Evolutionary conservation across 2,888 invertebrate species (phyloP).

Genomic region (Pemphredon lugubris): DNA sequence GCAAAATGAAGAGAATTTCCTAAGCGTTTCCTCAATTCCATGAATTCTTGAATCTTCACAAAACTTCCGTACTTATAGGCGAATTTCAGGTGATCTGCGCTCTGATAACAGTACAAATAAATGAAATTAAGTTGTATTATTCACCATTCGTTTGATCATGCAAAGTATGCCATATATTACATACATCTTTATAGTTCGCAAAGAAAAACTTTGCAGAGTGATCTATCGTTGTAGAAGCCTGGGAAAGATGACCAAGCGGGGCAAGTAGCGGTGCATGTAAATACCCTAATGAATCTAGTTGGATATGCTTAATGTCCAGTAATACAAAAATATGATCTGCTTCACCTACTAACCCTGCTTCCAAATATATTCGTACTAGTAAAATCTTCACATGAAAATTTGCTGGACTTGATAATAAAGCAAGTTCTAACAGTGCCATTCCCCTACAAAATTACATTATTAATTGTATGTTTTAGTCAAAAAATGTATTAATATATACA

Average conservation of each 20-base stretch:
- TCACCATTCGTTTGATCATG: background rate
- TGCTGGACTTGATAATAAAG: slow-evolving; percentile 86
- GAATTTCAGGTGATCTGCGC: slow-evolving; percentile 94
- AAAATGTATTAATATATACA: too few species aligned
- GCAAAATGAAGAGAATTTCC: slow-evolving; percentile 91
- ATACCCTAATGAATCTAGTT: slow-evolving; percentile 95
- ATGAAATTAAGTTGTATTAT: background rate
- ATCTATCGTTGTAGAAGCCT: slow-evolving; percentile 88
- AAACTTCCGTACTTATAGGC: slow-evolving; percentile 98
- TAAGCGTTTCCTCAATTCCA: slow-evolving; percentile 90
- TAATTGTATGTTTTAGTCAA: slow-evolving; percentile 18
- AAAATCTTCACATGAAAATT: slow-evolving; percentile 95
- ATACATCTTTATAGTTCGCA: slow-evolving; percentile 93
- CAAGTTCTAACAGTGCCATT: slow-evolving; percentile 74
- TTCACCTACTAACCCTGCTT: slow-evolving; percentile 76
- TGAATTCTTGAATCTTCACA: slow-evolving; percentile 94
- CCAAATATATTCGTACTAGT: slow-evolving; percentile 89
- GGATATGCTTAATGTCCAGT: slow-evolving; percentile 95
- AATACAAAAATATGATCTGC: slow-evolving; percentile 74
- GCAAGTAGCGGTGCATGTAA: slow-evolving; percentile 89
- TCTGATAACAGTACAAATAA: slow-evolving; percentile 82
- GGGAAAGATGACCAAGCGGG: slow-evolving; percentile 87
- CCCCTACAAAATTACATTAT: slow-evolving; percentile 67
- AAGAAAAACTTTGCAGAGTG: slow-evolving; percentile 92
- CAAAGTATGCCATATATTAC: too few species aligned